Percentiles rank a stretch among this genome's conserved stretches.
Conservation (phyloP, 30 jellyfish, hydroid and myxozoan genomes). For the Turritopsis dohrnii region DNA sequence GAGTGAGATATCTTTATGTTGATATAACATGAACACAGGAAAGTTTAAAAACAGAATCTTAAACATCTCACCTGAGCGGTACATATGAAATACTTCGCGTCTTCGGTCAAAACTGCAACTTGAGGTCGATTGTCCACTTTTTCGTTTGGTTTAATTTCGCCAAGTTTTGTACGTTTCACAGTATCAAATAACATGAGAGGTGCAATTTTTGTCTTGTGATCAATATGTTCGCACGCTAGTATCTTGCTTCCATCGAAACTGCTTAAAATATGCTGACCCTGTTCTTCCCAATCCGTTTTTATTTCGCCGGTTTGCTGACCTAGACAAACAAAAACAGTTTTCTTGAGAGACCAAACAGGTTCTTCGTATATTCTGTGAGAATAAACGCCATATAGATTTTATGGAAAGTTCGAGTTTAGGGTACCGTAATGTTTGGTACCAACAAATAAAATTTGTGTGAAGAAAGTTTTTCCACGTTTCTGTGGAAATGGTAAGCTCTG, state of each 20-base stretch:
- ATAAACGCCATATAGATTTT: too few relatives aligned
- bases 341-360: not conserved
- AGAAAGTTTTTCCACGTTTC: too few relatives aligned
- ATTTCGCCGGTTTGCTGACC: slow-evolving; percentile 42
- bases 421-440: too few relatives aligned
- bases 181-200: slow-evolving; percentile 1
- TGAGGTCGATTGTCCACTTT: not conserved
- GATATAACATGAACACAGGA: too few relatives aligned
- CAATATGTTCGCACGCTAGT: not conserved
- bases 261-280: slow-evolving; percentile 33
- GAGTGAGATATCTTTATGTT: too few relatives aligned
- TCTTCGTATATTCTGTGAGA: too few relatives aligned
- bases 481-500: too few relatives aligned
- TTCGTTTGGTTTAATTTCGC: not conserved
- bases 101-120: slow-evolving; percentile 6
- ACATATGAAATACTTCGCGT: slow-evolving; percentile 1
- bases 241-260: slow-evolving; percentile 24
- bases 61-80: not conserved
- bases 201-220: not conserved
- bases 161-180: not conserved
- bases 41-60: too few relatives aligned
- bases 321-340: not conserved
- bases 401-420: too few relatives aligned
- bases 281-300: slow-evolving; percentile 47
- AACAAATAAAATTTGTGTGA: too few relatives aligned